Percentiles rank a stretch among this genome's conserved stretches.
phyloP scores from a whole-genome alignment of 2,888 invertebrate species.

The Petrolisthes cinctipes region DNA sequence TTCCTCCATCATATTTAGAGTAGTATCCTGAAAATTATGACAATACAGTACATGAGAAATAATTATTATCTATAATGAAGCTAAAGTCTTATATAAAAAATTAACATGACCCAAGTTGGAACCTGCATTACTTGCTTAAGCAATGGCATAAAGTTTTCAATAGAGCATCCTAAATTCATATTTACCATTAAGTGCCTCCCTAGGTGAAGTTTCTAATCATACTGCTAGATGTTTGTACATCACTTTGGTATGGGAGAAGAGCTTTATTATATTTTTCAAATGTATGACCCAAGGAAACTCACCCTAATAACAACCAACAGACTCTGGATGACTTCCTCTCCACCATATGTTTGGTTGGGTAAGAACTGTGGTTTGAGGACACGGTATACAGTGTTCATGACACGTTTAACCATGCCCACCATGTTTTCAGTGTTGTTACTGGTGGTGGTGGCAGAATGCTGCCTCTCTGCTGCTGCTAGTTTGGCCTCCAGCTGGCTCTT shows the following conservation, averaged over 20 bases:
- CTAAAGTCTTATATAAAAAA: too few relatives aligned
- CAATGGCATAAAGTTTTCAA: too few relatives aligned
- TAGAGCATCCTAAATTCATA: too few relatives aligned
- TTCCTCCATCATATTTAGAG: slow-evolving; percentile 2
- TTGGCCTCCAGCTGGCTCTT: not conserved
- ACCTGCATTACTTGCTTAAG: too few relatives aligned
- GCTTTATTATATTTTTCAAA: too few relatives aligned
- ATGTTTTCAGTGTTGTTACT: not conserved
- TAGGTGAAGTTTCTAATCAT: not conserved
- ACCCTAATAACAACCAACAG: not conserved
- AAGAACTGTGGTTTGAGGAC: not conserved
- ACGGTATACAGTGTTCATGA: not conserved
- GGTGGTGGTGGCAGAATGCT: not conserved
- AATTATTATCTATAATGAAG: too few relatives aligned
- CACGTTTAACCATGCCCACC: not conserved
- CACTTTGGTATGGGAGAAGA: not conserved
- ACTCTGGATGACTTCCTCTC: not conserved
- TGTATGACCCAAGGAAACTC: not conserved
- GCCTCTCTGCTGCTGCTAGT: not conserved
- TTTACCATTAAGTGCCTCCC: not conserved
- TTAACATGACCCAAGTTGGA: too few relatives aligned
- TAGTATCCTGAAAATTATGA: not conserved
- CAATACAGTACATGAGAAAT: too few relatives aligned
- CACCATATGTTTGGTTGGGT: not conserved
- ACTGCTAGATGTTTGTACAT: too few relatives aligned